phyloP scores from a whole-genome alignment of 2,113 vertebrate genomes.

The western clawed frog (Xenopus tropicalis) region DNA sequence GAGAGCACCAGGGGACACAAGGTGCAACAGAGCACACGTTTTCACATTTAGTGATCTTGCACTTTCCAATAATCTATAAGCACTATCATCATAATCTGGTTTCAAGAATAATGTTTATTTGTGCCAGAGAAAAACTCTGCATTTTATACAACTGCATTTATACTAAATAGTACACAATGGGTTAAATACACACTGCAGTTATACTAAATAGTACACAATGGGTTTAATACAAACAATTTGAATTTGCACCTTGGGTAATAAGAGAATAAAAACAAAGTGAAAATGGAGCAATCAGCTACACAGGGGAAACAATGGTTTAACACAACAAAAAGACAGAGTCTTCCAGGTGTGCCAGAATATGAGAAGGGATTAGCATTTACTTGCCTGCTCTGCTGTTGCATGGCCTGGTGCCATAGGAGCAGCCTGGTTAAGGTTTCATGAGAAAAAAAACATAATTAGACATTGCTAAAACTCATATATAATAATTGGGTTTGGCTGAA shows the following conservation, averaged over 20 bases:
- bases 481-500: too few species aligned
- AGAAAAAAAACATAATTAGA: too few species aligned
- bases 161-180: neutral
- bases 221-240: neutral
- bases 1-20: too few species aligned
- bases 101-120: too few species aligned
- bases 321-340: neutral
- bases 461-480: too few species aligned
- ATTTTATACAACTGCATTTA: too few species aligned
- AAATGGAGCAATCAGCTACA: neutral
- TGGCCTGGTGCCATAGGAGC: neutral
- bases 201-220: neutral
- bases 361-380: neutral
- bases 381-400: neutral
- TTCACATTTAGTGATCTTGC: too few species aligned
- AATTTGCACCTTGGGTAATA: neutral
- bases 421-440: neutral
- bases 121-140: too few species aligned
- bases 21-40: too few species aligned
- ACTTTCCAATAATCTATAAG: too few species aligned
- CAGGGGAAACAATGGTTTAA: neutral
- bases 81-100: too few species aligned
- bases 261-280: neutral
- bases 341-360: neutral
- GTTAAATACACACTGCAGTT: neutral